These are phyloP conservation scores for Cyprichromis sp. DNA, from an alignment of 2,113 vertebrate genomes.

Conservation along the genomic window DNA sequence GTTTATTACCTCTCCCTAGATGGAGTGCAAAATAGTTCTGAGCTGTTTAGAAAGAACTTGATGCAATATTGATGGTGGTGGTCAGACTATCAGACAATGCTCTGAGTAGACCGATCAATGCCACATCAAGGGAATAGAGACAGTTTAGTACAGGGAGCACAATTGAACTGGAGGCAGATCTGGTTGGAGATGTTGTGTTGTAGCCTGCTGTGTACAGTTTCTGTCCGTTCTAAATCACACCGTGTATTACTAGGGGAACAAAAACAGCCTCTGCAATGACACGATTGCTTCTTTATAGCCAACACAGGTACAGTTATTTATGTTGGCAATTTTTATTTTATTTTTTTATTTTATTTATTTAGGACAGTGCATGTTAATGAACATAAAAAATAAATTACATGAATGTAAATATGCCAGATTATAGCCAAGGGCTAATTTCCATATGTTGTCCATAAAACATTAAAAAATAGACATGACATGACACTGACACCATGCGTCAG, in stretches of 20 bases:
- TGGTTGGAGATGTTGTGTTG: neutral
- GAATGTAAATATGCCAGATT: rapidly evolving
- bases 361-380: neutral
- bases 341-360: neutral
- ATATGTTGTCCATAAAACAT: neutral
- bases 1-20: constrained; percentile 22
- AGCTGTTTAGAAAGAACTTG: constrained; percentile 52
- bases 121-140: constrained; percentile 30
- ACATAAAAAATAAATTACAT: neutral
- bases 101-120: constrained; percentile 60
- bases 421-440: neutral
- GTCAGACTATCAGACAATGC: constrained; percentile 32
- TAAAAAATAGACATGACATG: neutral
- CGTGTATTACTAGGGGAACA: neutral
- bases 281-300: neutral
- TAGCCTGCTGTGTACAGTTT: neutral
- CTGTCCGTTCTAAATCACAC: neutral
- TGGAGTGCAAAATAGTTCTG: constrained; percentile 30
- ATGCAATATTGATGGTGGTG: constrained; percentile 61
- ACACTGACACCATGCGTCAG: neutral
- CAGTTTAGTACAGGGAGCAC: constrained; percentile 16
- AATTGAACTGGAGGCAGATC: neutral
- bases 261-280: neutral
- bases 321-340: neutral
- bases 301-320: neutral